Conservation (phyloP, 2,888 invertebrate genomes). For the Eupithecia vulgata region DNA sequence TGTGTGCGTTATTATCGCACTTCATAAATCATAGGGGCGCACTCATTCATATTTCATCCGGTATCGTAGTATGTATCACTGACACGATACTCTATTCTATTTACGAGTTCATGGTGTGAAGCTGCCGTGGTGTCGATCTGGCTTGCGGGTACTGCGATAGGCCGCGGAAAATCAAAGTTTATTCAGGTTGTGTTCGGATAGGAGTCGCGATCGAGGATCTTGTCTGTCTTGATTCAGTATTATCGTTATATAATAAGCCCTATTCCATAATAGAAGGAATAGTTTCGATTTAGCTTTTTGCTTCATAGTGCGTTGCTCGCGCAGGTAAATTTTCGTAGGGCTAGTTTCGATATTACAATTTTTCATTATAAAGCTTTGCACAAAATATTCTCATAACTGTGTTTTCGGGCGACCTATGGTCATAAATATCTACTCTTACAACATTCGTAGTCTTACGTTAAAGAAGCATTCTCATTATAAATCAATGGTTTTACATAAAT, state of each 20-base stretch:
- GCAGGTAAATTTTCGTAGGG: too few species aligned
- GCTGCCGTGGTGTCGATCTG: constrained; percentile 53
- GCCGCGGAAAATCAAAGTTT: constrained; percentile 22
- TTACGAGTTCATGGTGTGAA: constrained; percentile 68
- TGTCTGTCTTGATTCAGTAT: constrained; percentile 14
- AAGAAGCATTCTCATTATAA: not conserved
- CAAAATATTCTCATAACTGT: not conserved
- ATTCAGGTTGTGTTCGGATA: constrained; percentile 25
- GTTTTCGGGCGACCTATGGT: not conserved
- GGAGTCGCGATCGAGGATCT: constrained; percentile 20
- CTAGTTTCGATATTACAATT: not conserved
- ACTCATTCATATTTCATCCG: constrained; percentile 75
- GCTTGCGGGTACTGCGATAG: constrained; percentile 37
- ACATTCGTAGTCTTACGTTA: not conserved
- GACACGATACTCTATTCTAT: constrained; percentile 70
- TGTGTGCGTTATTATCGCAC: constrained; percentile 65
- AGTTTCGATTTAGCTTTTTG: too few species aligned
- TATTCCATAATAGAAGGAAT: not conserved
- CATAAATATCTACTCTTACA: not conserved
- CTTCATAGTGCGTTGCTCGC: too few species aligned
- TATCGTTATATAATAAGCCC: constrained; percentile 14
- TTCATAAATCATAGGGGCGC: constrained; percentile 69
- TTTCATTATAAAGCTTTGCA: not conserved
- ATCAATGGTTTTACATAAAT: constrained; percentile 6
- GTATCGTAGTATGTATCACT: constrained; percentile 75